These are phyloP conservation scores for Prosopocoilus inquinatus DNA, from an alignment of 2,888 invertebrate genomes.

Conservation along the genomic window DNA sequence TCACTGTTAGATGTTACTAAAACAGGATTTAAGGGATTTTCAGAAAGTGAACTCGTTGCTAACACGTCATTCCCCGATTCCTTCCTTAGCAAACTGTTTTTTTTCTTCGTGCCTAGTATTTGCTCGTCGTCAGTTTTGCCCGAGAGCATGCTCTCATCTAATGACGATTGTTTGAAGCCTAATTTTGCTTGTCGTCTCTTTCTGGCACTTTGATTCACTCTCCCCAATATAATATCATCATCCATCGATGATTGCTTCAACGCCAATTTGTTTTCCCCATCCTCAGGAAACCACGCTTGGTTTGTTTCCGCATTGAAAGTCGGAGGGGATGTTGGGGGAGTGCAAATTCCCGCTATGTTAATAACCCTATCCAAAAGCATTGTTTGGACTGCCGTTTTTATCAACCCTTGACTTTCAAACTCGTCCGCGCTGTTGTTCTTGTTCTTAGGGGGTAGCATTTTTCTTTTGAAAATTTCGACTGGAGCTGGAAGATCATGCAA, in stretches of 20 bases:
- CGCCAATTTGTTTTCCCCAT: conserved; percentile 11
- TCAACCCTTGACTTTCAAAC: conserved; percentile 34
- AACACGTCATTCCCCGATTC: conserved; percentile 53
- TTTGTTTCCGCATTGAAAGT: conserved; percentile 20
- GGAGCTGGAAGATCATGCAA: too few relatives aligned
- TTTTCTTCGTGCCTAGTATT: conserved; percentile 3
- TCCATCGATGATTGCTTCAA: conserved; percentile 3
- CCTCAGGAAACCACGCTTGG: conserved; percentile 26
- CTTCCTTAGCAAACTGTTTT: conserved; percentile 50
- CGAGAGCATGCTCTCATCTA: conserved; percentile 5
- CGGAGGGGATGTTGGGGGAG: conserved; percentile 40
- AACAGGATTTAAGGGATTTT: not conserved
- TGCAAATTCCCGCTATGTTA: conserved; percentile 39
- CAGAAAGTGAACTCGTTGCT: conserved; percentile 29
- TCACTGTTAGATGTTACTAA: conserved; percentile 1
- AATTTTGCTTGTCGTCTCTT: too few relatives aligned
- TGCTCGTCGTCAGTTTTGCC: conserved; percentile 7
- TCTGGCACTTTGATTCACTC: too few relatives aligned
- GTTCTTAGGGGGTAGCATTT: too few relatives aligned
- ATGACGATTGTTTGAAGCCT: not conserved
- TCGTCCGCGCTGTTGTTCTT: conserved; percentile 6
- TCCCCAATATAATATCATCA: conserved; percentile 6
- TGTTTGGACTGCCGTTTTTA: conserved; percentile 45
- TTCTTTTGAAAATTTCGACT: too few relatives aligned
- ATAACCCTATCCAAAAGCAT: conserved; percentile 44